Evolutionary conservation across 2,888 invertebrate genomes (phyloP).

Genomic region (Amphipyra tragopoginis): DNA sequence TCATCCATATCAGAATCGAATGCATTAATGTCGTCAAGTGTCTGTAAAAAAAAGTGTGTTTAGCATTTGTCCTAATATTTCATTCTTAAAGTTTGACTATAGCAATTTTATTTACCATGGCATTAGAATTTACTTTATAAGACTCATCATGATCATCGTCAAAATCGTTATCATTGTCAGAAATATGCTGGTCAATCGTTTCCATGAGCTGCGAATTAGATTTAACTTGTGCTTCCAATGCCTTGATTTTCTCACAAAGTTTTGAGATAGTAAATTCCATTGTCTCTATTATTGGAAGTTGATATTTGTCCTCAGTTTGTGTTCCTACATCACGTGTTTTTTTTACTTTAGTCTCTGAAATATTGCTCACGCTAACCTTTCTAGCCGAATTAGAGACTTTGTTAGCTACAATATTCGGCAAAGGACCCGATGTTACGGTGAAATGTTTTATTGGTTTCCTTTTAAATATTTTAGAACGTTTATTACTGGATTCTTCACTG

Average conservation of each 20-base stretch:
- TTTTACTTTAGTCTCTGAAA: constrained; percentile 10
- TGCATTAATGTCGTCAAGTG: constrained; percentile 15
- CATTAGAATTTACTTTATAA: constrained; percentile 21
- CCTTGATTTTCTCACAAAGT: constrained; percentile 60
- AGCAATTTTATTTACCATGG: constrained; percentile 19
- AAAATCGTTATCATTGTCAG: constrained; percentile 35
- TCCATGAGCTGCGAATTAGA: constrained; percentile 14
- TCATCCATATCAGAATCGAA: constrained; percentile 22
- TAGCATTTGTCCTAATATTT: background rate
- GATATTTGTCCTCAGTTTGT: constrained; percentile 64
- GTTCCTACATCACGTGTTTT: constrained; percentile 61
- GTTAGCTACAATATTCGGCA: constrained; percentile 11
- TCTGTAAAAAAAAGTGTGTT: constrained; percentile 13
- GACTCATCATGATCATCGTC: constrained; percentile 32
- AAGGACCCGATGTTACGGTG: constrained; percentile 15
- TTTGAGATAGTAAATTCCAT: constrained; percentile 65
- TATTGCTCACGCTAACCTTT: background rate
- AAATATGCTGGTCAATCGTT: constrained; percentile 21
- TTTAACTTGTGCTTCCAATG: constrained; percentile 62
- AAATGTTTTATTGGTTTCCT: constrained; percentile 27
- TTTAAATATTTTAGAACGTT: constrained; percentile 41
- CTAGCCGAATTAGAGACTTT: background rate
- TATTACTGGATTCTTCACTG: constrained; percentile 20
- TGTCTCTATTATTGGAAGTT: constrained; percentile 58
- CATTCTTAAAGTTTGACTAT: background rate